phyloP scores from a whole-genome alignment of 2,888 invertebrate species.

The Plutella xylostella region DNA sequence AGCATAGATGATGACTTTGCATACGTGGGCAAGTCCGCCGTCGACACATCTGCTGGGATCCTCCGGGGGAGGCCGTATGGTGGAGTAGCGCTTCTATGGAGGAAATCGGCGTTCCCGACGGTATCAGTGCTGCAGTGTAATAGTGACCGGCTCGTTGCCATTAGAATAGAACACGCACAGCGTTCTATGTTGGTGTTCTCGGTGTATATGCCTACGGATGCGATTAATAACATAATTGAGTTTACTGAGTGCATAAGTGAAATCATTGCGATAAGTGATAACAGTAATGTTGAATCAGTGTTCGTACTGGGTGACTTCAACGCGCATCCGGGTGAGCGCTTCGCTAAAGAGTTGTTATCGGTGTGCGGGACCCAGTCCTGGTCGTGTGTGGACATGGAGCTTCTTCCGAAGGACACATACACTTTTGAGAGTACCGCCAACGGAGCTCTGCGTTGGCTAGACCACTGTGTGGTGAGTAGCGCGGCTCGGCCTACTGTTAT shows the following conservation, averaged over 20 bases:
- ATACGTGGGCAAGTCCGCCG: not conserved
- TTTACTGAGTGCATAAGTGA: too few relatives aligned
- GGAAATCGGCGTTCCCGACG: not conserved
- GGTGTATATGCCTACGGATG: too few relatives aligned
- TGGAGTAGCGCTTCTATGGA: not conserved
- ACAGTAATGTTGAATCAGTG: too few relatives aligned
- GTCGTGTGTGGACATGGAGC: conserved; percentile 2
- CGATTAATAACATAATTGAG: too few relatives aligned
- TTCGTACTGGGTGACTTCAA: too few relatives aligned
- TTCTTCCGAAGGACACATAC: not conserved
- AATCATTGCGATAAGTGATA: too few relatives aligned
- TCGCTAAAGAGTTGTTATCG: not conserved
- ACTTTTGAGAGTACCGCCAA: not conserved
- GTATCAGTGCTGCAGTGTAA: not conserved
- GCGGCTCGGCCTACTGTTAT: not conserved
- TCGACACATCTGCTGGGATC: not conserved
- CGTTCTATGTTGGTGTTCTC: too few relatives aligned
- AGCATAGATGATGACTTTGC: not conserved
- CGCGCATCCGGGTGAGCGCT: not conserved
- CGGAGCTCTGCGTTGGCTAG: not conserved
- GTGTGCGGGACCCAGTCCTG: not conserved
- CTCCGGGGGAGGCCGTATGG: not conserved
- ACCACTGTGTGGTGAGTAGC: too few relatives aligned
- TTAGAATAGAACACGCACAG: not conserved
- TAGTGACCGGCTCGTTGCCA: not conserved